phyloP scores from a whole-genome alignment of 2,113 vertebrate genomes.

The Lampris megalopsis region DNA sequence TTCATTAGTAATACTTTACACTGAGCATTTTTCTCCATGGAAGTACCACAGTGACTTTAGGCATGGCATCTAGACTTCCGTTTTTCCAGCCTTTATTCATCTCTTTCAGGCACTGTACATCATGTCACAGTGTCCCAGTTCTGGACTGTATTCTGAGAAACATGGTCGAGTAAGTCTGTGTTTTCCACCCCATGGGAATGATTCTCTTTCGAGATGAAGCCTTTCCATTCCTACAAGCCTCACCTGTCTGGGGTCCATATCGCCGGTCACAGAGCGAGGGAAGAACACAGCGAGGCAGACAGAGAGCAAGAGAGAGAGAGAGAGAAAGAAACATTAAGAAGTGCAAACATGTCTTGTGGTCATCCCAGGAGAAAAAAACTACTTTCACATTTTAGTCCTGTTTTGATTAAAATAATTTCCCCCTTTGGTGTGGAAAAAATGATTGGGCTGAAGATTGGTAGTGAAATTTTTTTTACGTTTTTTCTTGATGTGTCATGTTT shows the following conservation, averaged over 20 bases:
- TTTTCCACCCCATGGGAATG: conserved; percentile 11
- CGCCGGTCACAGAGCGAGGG: conserved; percentile 18
- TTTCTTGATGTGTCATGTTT: conserved; percentile 25
- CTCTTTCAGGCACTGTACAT: conserved; percentile 11
- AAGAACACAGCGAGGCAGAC: background rate
- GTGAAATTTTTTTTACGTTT: conserved; percentile 40
- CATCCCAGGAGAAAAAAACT: background rate
- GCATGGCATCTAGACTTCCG: background rate
- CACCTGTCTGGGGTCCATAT: conserved; percentile 6
- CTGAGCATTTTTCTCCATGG: conserved; percentile 2
- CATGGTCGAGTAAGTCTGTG: conserved; percentile 20
- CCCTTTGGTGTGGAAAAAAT: conserved; percentile 26
- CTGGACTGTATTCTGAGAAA: conserved; percentile 11
- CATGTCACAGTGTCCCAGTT: background rate
- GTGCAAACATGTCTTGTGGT: no score
- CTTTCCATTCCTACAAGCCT: conserved; percentile 17
- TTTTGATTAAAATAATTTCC: conserved; percentile 29
- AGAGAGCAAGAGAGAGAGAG: background rate
- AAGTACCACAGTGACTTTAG: conserved; percentile 19
- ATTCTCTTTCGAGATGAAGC: conserved; percentile 20
- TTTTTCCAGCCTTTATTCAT: conserved; percentile 33
- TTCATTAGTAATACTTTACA: conserved; percentile 26
- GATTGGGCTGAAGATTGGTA: conserved; percentile 45
- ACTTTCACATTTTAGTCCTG: background rate
- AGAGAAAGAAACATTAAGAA: background rate